Conservation (phyloP, 2,888 invertebrate species). For the Muscina levida region DNA sequence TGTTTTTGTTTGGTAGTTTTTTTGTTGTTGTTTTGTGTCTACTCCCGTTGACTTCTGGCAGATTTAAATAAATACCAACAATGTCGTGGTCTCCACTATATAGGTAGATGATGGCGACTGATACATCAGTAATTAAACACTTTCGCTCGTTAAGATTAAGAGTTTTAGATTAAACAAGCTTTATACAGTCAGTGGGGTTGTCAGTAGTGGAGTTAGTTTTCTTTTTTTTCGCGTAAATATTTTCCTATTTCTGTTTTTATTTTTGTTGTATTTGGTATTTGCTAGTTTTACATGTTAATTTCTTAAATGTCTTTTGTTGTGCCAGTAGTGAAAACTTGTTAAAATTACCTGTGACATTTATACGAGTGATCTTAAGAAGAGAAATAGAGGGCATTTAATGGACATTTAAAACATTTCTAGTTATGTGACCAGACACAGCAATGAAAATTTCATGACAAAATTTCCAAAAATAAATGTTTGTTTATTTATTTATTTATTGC, state of each 20-base stretch:
- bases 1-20: too few species aligned
- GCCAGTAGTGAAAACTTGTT: conserved; percentile 49
- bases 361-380: conserved; percentile 24
- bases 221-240: conserved; percentile 15
- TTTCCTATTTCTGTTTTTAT: conserved; percentile 1
- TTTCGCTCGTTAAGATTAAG: conserved; percentile 61
- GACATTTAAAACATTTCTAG: conserved; percentile 2
- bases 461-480: background rate
- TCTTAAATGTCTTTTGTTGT: conserved; percentile 12
- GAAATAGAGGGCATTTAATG: conserved; percentile 22
- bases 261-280: conserved; percentile 1
- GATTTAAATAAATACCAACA: background rate
- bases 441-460: too few species aligned
- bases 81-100: too few species aligned
- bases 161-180: conserved; percentile 52
- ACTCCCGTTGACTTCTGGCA: background rate
- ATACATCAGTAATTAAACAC: conserved; percentile 55
- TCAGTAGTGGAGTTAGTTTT: background rate
- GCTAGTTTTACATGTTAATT: background rate
- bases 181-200: conserved; percentile 15
- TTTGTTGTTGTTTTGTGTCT: background rate
- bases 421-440: conserved; percentile 14
- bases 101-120: conserved; percentile 29
- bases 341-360: conserved; percentile 39
- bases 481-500: too few species aligned